Conservation (phyloP, 2,888 invertebrate species). For the Rhagonycha lutea region DNA sequence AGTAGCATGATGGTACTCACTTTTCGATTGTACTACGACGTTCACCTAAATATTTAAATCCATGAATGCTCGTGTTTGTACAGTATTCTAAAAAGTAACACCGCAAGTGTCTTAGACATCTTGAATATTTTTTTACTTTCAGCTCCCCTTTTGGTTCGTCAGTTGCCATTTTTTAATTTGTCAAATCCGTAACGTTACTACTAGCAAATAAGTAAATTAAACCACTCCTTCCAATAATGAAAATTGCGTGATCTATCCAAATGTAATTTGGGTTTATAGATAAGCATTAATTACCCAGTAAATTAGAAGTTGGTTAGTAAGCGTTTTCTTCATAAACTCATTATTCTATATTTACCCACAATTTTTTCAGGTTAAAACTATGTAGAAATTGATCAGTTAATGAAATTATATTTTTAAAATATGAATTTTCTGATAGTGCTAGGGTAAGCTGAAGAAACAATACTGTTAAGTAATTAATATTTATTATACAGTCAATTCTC, state of each 20-base stretch:
- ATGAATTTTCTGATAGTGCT: not conserved
- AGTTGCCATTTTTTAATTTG: not conserved
- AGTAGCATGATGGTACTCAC: not conserved
- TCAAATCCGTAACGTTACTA: not conserved
- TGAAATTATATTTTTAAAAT: not conserved
- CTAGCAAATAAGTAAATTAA: not conserved
- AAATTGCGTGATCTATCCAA: not conserved
- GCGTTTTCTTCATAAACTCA: not conserved
- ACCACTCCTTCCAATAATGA: not conserved
- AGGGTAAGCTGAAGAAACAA: not conserved
- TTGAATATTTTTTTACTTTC: not conserved
- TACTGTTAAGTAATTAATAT: not conserved
- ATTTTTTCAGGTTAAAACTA: not conserved
- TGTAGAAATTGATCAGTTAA: not conserved
- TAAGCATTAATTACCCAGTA: not conserved
- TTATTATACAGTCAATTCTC: no score
- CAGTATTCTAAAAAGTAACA: conserved; percentile 40
- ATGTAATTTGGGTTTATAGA: not conserved
- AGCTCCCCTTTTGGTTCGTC: not conserved
- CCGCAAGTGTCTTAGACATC: not conserved
- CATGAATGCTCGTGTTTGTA: conserved; percentile 51
- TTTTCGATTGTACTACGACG: conserved; percentile 48
- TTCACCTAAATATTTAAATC: conserved; percentile 53
- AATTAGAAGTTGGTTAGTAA: not conserved
- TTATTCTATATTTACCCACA: not conserved